Evolutionary conservation across 2,888 invertebrate species (phyloP).

Genomic region (Sipha maydis): DNA sequence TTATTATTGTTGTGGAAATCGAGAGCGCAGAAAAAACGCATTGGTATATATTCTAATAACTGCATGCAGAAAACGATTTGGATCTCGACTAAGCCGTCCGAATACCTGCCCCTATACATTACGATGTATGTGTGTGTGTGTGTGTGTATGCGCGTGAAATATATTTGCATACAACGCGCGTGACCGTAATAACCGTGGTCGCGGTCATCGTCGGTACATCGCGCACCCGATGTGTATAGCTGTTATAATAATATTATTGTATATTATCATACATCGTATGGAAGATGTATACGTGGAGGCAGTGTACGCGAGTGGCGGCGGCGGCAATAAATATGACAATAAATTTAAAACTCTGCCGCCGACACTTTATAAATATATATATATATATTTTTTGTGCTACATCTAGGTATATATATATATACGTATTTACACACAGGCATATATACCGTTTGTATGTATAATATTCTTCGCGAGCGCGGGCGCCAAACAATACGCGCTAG

Average conservation of each 20-base stretch:
- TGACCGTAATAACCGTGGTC: conserved; percentile 6
- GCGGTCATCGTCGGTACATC: background rate
- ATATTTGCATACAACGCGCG: conserved; percentile 34
- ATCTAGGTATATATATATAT: background rate
- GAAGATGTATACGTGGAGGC: no score
- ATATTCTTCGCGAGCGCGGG: background rate
- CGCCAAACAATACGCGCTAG: conserved; percentile 33
- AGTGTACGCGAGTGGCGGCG: background rate
- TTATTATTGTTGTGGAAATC: conserved; percentile 10
- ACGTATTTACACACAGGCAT: background rate
- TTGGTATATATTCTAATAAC: no score
- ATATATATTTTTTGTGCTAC: no score
- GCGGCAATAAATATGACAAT: conserved; percentile 31
- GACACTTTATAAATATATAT: background rate
- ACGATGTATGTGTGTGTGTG: background rate
- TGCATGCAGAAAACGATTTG: background rate
- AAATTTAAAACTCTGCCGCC: conserved; percentile 38
- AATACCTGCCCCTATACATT: background rate
- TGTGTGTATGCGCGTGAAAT: background rate
- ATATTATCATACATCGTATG: background rate
- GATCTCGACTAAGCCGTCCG: background rate
- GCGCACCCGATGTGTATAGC: background rate
- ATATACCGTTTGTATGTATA: background rate
- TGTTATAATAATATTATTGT: conserved; percentile 9
- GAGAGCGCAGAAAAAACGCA: no score